A percentile compares a stretch with the other conserved stretches of the same genome.
Evolutionary conservation across 2,888 invertebrate genomes (phyloP).

Genomic region (Alentia gelatinosa): DNA sequence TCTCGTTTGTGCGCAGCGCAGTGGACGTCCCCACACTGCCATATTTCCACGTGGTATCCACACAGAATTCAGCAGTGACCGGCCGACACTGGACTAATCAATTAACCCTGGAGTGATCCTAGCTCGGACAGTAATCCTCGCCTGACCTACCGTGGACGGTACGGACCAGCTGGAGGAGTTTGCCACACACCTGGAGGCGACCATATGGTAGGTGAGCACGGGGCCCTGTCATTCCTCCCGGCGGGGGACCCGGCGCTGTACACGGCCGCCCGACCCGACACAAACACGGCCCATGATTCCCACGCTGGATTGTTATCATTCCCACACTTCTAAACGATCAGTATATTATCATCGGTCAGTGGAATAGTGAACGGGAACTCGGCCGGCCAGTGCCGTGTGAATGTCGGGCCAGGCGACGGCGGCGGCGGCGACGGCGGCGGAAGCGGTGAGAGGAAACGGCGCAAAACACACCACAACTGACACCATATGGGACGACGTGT

Average conservation of each 20-base stretch:
- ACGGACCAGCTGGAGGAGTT: not conserved
- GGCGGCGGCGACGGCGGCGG: not conserved
- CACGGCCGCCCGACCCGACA: too few relatives aligned
- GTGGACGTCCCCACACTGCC: not conserved
- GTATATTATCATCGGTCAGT: too few relatives aligned
- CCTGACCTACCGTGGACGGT: not conserved
- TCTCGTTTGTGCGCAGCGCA: not conserved
- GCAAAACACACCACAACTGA: not conserved
- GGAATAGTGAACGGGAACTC: too few relatives aligned
- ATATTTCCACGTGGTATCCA: not conserved
- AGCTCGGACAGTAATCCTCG: not conserved
- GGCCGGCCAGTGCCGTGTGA: too few relatives aligned
- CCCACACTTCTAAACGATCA: too few relatives aligned
- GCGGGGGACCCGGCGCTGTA: too few relatives aligned
- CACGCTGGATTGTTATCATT: too few relatives aligned
- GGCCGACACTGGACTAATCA: not conserved
- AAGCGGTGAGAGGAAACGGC: not conserved
- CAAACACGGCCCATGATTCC: too few relatives aligned
- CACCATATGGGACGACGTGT: slow-evolving; percentile 40
- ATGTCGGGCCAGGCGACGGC: slow-evolving; percentile 12
- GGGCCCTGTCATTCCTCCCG: too few relatives aligned
- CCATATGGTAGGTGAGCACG: slow-evolving; percentile 22
- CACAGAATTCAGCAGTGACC: not conserved
- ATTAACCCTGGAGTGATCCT: not conserved
- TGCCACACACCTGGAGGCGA: not conserved